A percentile compares a stretch with the other conserved stretches of the same genome.
Conservation (phyloP, 2,797 vertebrate genomes). For the Diceros bicornis region DNA sequence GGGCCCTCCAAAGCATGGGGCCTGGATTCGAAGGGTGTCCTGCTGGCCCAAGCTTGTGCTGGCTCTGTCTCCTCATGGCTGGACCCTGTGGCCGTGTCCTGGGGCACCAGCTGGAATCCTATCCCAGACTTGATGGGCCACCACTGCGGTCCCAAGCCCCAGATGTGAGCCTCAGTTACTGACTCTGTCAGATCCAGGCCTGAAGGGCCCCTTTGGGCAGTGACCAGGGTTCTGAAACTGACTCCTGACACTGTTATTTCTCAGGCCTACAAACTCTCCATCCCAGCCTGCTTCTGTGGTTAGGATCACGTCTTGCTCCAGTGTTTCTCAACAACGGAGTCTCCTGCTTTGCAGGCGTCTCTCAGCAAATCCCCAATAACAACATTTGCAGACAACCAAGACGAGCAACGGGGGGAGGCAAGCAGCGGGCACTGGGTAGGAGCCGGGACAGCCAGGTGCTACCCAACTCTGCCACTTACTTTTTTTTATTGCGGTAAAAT, state of each 20-base stretch:
- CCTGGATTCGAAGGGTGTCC: background rate
- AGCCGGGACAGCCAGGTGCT: background rate
- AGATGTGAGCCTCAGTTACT: background rate
- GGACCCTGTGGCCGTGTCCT: background rate
- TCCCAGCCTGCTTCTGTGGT: background rate
- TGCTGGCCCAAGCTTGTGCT: background rate
- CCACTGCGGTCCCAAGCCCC: too few species aligned
- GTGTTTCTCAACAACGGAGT: background rate
- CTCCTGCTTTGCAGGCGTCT: background rate
- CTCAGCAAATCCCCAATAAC: background rate
- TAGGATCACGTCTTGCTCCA: background rate
- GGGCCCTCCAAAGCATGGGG: background rate
- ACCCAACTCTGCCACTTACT: background rate
- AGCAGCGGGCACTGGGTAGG: background rate
- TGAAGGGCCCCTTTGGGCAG: background rate
- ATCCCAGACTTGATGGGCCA: too few species aligned
- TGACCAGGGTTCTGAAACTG: background rate
- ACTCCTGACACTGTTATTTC: fast-evolving
- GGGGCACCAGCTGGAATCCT: background rate
- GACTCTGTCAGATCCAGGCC: fast-evolving
- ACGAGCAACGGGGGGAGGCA: background rate
- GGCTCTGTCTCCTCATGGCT: background rate
- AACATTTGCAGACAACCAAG: background rate
- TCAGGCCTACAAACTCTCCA: background rate
- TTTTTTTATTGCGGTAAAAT: background rate